Base-by-base conservation (phyloP, 2,113 vertebrate species). In the Eolophus roseicapilla region DNA sequence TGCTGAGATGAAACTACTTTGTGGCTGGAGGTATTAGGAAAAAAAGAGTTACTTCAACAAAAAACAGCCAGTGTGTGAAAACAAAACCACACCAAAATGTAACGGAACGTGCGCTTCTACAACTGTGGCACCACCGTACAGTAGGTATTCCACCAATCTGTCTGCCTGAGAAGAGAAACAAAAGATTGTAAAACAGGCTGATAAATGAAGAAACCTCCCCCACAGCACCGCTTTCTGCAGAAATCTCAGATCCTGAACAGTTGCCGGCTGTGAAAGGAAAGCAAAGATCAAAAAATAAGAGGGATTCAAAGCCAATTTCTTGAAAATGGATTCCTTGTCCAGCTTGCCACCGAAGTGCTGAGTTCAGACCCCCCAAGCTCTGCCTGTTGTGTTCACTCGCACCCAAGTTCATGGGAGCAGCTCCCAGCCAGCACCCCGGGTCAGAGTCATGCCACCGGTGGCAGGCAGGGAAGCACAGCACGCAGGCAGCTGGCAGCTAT, bases 1-100 rank as follows among this genome's bases (percentile, higher is more conserved):
- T 97, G 97, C 90, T 79, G 29, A 93, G 95, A 94, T 85, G 94
- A 96, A 96, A 97, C 92, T 81, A 94, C 87, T 96, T 90, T 95
- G 91, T 87, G 88, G 95, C 93, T 96, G 49, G 90, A 94, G 91
- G 93, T 95, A 96, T 93, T 83, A 91, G 90, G 94, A 86, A 93
- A 91, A 71, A 80, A 90, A 91, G 65, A 95, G 77, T 96, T 82
- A 79, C 64, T 95, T 88, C 85, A 81, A 93, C 87, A 86, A 92
- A 96, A 96, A 95, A 95, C 28, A 94, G 91, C 59, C 86, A 91
- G 75, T 73, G 52, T 86, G 85, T 95, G 96, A 95, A 97, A 97
- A 96, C 82, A 95, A 97, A 97, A 95, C 82, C 89, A 86, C 94
- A 90, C 81, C 71, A 91, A 93, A 91, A 69, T 69, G 57, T 59